Percentiles rank a stretch among this genome's conserved stretches.
These are phyloP conservation scores for Boulengeromyrus knoepffleri DNA, from an alignment of 2,113 vertebrate genomes.

Conservation along the genomic window DNA sequence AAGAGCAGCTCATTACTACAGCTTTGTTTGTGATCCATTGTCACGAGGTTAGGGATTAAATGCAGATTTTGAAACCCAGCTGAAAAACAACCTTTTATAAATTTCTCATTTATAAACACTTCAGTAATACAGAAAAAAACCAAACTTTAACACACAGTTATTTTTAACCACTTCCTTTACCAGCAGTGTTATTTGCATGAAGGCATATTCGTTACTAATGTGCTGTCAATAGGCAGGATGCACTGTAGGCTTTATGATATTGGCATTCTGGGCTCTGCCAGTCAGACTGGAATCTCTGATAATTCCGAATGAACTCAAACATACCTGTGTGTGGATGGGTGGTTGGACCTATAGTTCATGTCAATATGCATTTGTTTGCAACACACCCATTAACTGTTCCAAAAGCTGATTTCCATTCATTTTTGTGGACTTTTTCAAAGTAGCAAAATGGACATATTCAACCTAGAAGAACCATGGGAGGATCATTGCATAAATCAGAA, in stretches of 20 bases:
- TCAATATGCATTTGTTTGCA: not conserved
- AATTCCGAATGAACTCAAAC: constrained; percentile 35
- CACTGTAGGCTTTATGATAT: constrained; percentile 27
- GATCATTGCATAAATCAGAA: not conserved
- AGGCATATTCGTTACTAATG: not conserved
- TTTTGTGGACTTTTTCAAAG: not conserved
- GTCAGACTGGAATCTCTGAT: constrained; percentile 37
- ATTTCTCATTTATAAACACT: not conserved
- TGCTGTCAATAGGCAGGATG: constrained; percentile 30
- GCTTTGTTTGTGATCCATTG: not conserved
- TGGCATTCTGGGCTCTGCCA: constrained; percentile 26
- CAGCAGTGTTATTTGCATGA: not conserved
- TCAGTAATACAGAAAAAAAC: not conserved
- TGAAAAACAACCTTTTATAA: not conserved
- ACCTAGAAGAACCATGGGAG: not conserved
- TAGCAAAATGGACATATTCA: not conserved
- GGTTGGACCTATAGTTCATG: not conserved
- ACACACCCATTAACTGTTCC: not conserved
- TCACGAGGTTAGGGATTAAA: not conserved
- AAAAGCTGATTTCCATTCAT: not conserved
- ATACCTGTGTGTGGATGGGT: not conserved
- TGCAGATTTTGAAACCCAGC: not conserved
- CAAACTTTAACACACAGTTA: not conserved
- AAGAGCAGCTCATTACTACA: constrained; percentile 21
- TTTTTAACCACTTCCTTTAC: not conserved